Evolutionary conservation across 1,140 invertebrate species (phyloP), one percentile per base, ranked within the genome.

Genomic region (Temnothorax nylanderi): DNA sequence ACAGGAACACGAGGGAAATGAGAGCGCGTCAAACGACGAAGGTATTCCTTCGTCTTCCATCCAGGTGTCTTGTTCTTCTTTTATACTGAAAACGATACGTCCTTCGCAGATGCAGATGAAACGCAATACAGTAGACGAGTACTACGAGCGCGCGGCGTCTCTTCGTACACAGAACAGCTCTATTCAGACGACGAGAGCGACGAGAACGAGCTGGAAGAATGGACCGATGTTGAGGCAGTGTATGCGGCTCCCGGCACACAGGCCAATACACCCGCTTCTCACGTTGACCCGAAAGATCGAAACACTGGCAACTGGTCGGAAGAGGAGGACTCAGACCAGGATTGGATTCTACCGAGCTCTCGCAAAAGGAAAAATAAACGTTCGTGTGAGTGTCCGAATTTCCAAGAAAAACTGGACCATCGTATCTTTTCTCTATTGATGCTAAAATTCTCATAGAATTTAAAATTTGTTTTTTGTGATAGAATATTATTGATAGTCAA

Each of bases 361-460:
- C 93, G 95, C 76, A 95, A 94, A 91, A 93, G 93, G 91, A 95
- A 94, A 91, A 93, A 91, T 91, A 95, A 95, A 93, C 92, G 94
- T 91, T 91, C 92, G 85, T 92, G 94, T 94, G 41, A 93, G 93
- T 93, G 8, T 44, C 4, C 10, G 1, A 51, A 21, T 41, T 41
- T 3, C 3, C 7, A 34, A 37, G 34, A 21, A 67, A 67, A 65
- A 0, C 6, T 67, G 18, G 26, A 71, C 16, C 16, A n/a, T 11
- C 1, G 7, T 65, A 41, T 32, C 11, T 41, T 54, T 81, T 41
- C 21, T n/a, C 3, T 49, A 41, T 75, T 51, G 11, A 37, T n/a
- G 3, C 5, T 34, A 77, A 16, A 26, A 11, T 77, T 64, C n/a
- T 64, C 3, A 41, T 65, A 16, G 18, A 65, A 32, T 77, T 49